Conservation (phyloP, 2,888 invertebrate species). For the Neoitamus cyanurus region DNA sequence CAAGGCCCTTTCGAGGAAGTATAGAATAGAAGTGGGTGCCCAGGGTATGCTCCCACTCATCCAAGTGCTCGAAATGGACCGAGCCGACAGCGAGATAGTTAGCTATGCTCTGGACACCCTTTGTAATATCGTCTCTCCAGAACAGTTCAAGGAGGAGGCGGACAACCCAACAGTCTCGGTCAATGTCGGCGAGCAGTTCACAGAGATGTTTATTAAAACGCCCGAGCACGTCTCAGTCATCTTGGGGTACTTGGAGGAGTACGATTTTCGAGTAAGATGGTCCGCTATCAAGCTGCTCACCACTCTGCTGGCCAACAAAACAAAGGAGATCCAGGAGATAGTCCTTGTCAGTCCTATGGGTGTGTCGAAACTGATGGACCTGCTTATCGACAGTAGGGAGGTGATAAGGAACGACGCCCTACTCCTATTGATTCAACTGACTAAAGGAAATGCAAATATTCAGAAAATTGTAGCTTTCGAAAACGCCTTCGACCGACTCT, state of each 20-base stretch:
- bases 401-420: constrained; percentile 95
- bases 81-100: constrained; percentile 90
- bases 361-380: constrained; percentile 96
- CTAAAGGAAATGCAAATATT: constrained; percentile 90
- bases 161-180: constrained; percentile 73
- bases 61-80: constrained; percentile 87
- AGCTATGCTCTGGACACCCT: constrained; percentile 93
- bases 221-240: constrained; percentile 85
- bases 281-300: constrained; percentile 90
- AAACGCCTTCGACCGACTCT: constrained; percentile 95
- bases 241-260: constrained; percentile 89
- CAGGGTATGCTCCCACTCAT: constrained; percentile 85
- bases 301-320: constrained; percentile 85
- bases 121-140: constrained; percentile 86
- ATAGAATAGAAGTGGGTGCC: constrained; percentile 95
- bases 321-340: constrained; percentile 88
- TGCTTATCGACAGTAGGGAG: constrained; percentile 92
- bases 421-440: constrained; percentile 89
- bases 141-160: constrained; percentile 84
- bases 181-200: constrained; percentile 92
- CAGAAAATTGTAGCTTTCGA: constrained; percentile 99
- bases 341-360: constrained; percentile 94
- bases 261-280: constrained; percentile 92
- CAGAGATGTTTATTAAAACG: constrained; percentile 96
- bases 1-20: constrained; percentile 89